phyloP scores from a whole-genome alignment of 2,888 invertebrate genomes.

The Spisula solida region DNA sequence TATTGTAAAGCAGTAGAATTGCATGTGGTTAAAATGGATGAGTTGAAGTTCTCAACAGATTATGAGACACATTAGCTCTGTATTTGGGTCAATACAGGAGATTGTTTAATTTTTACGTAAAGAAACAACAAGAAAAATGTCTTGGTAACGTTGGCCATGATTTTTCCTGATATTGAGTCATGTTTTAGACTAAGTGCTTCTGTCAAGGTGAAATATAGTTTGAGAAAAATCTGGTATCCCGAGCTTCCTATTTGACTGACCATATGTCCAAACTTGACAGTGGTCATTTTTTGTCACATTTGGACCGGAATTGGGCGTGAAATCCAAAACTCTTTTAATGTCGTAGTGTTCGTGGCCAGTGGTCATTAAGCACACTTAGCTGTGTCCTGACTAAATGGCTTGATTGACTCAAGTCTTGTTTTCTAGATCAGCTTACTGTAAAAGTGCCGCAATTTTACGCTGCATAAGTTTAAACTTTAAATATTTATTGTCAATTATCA shows the following conservation, averaged over 20 bases:
- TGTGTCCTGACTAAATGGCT: slow-evolving; percentile 24
- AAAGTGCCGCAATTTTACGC: slow-evolving; percentile 45
- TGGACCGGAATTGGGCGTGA: slow-evolving; percentile 38
- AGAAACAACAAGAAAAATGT: too few species aligned
- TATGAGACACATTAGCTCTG: too few species aligned
- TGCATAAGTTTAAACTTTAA: slow-evolving; percentile 20
- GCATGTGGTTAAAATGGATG: too few species aligned
- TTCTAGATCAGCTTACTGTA: slow-evolving; percentile 37
- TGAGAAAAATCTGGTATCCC: neutral
- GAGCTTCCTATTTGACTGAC: slow-evolving; percentile 31
- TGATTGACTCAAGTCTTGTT: slow-evolving; percentile 28
- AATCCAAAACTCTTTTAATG: slow-evolving; percentile 52
- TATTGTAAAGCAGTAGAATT: too few species aligned
- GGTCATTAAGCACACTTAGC: slow-evolving; percentile 40
- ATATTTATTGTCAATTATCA: slow-evolving; percentile 46
- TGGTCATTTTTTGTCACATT: slow-evolving; percentile 45
- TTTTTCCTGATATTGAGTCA: too few species aligned
- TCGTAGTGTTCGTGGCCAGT: slow-evolving; percentile 38
- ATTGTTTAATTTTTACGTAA: too few species aligned
- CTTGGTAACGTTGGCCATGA: too few species aligned
- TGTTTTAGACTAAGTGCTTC: neutral
- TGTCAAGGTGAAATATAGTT: neutral
- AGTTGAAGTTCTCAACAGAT: too few species aligned
- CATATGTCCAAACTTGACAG: slow-evolving; percentile 54
- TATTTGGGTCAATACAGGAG: too few species aligned